Percentiles rank a stretch among this genome's conserved stretches.
Conservation (phyloP, 1,140 invertebrate genomes). For the Drosophila oshimai region DNA sequence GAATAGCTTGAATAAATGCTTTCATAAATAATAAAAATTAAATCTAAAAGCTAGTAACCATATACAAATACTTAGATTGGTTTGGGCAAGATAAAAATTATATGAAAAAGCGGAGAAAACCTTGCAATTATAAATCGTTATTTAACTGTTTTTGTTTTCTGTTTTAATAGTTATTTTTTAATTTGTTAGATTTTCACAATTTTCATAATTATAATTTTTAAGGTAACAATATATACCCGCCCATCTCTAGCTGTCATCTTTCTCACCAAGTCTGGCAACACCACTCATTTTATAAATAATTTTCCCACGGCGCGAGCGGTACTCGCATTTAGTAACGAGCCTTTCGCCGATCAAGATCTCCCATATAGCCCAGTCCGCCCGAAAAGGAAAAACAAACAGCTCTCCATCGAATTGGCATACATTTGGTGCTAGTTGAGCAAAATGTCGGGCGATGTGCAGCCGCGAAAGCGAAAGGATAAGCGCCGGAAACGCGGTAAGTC, state of each 20-base stretch:
- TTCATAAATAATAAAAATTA: too few relatives aligned
- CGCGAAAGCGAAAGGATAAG: conserved; percentile 88
- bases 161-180: too few relatives aligned
- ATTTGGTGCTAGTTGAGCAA: conserved; percentile 19
- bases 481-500: conserved; percentile 87
- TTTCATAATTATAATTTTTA: too few relatives aligned
- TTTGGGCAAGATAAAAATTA: too few relatives aligned
- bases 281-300: conserved; percentile 29
- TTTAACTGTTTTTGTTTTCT: too few relatives aligned
- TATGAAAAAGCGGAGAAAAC: too few relatives aligned
- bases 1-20: too few relatives aligned
- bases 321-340: conserved; percentile 30
- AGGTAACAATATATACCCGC: too few relatives aligned
- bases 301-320: background rate
- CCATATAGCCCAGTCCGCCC: conserved; percentile 4
- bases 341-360: conserved; percentile 15
- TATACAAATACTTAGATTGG: too few relatives aligned
- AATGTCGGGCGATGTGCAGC: conserved; percentile 89
- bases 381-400: conserved; percentile 15
- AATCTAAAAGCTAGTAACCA: too few relatives aligned
- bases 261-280: background rate
- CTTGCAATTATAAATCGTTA: too few relatives aligned
- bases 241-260: conserved; percentile 1
- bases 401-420: conserved; percentile 24
- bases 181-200: background rate